Evolutionary conservation across 2,113 vertebrate genomes (phyloP).

Genomic region (Tamias sibiricus): DNA sequence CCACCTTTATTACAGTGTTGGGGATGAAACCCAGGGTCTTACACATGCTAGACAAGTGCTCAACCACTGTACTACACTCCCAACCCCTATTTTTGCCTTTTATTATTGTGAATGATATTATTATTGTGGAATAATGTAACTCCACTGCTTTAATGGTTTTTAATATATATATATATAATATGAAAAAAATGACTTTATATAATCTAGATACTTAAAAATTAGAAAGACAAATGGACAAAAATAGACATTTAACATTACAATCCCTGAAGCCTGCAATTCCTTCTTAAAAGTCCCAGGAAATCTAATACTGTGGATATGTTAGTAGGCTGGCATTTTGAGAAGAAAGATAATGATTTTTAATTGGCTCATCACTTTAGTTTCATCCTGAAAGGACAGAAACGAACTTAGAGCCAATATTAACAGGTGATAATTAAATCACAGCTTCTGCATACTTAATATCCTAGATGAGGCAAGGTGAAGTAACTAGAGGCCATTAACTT

Average conservation of each 20-base stretch:
- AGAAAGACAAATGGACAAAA: slow-evolving; percentile 76
- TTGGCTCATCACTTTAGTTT: slow-evolving; percentile 84
- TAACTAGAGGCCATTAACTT: slow-evolving; percentile 83
- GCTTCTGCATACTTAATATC: slow-evolving; percentile 82
- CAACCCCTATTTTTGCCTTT: neutral
- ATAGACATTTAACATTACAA: slow-evolving; percentile 78
- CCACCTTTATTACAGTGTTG: neutral
- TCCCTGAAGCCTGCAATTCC: slow-evolving; percentile 74
- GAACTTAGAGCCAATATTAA: slow-evolving; percentile 86
- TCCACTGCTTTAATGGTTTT: slow-evolving; percentile 51
- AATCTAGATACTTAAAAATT: slow-evolving; percentile 62
- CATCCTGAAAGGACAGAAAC: slow-evolving; percentile 85
- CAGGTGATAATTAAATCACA: slow-evolving; percentile 87
- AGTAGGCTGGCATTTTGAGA: slow-evolving; percentile 80
- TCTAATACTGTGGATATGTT: slow-evolving; percentile 70
- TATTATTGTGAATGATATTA: slow-evolving; percentile 1
- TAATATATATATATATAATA: slow-evolving; percentile 75
- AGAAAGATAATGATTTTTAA: slow-evolving; percentile 85
- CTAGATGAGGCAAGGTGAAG: slow-evolving; percentile 80
- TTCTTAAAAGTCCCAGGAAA: slow-evolving; percentile 77
- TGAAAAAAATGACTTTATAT: slow-evolving; percentile 63
- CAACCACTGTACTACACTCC: too few relatives aligned
- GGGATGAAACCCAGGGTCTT: neutral
- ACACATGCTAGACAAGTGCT: neutral
- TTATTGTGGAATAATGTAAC: neutral